These are phyloP conservation scores for Temnothorax curvispinosus DNA, from an alignment of 1,140 invertebrate genomes.

Conservation along the genomic window DNA sequence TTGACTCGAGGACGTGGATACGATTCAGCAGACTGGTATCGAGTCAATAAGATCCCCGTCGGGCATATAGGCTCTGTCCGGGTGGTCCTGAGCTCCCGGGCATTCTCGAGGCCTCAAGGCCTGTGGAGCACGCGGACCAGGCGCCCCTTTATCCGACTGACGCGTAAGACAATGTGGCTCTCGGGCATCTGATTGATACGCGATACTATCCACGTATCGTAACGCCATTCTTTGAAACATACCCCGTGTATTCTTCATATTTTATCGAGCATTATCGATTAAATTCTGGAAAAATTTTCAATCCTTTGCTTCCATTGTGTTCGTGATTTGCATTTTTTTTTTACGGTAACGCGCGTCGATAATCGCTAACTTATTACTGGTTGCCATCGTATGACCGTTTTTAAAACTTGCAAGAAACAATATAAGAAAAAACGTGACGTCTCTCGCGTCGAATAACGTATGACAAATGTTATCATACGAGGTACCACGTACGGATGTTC, in stretches of 20 bases:
- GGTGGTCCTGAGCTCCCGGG: conserved; percentile 79
- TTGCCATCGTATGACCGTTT: not conserved
- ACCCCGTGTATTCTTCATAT: conserved; percentile 66
- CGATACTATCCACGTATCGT: conserved; percentile 81
- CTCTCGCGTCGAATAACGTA: not conserved
- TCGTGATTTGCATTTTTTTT: not conserved
- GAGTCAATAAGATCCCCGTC: conserved; percentile 82
- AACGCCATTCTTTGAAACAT: conserved; percentile 68
- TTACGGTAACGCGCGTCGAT: not conserved
- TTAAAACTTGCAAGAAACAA: not conserved
- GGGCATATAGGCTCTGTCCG: conserved; percentile 77
- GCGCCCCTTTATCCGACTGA: conserved; percentile 79
- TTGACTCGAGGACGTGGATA: conserved; percentile 72
- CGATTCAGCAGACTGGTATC: conserved; percentile 70
- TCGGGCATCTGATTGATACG: conserved; percentile 82
- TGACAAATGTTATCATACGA: not conserved
- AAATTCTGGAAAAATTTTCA: not conserved
- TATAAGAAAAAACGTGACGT: not conserved
- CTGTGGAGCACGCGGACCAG: conserved; percentile 53
- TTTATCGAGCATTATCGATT: not conserved
- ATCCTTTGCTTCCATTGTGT: not conserved
- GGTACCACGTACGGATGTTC: conserved; percentile 36
- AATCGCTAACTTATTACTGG: not conserved
- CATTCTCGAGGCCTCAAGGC: conserved; percentile 66
- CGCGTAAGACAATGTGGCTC: conserved; percentile 81